Evolutionary conservation across 2,888 invertebrate species (phyloP).

Genomic region (Nephrotoma flavescens): DNA sequence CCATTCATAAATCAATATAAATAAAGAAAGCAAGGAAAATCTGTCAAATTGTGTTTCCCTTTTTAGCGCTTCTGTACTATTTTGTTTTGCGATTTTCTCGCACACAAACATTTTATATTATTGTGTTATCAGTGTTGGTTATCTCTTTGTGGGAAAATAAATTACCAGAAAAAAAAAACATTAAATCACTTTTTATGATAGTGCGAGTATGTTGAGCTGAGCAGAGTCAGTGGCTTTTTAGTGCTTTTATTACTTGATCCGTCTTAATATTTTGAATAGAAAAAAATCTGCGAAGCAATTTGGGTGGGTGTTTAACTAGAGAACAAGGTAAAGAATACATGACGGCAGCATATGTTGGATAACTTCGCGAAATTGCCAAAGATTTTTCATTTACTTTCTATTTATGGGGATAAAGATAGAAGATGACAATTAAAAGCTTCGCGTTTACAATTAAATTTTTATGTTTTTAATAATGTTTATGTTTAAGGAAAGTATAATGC

Average conservation of each 20-base stretch:
- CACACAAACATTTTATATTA: background rate
- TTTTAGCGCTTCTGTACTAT: background rate
- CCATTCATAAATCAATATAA: background rate
- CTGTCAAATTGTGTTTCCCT: background rate
- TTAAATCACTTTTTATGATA: background rate
- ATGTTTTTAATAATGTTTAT: background rate
- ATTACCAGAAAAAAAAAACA: background rate
- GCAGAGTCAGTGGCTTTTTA: background rate
- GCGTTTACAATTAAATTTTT: background rate
- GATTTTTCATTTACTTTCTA: background rate
- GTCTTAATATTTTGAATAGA: background rate
- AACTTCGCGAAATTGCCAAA: background rate
- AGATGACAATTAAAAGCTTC: background rate
- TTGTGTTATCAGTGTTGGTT: background rate
- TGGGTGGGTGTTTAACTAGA: background rate
- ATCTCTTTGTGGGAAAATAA: background rate
- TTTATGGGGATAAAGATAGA: background rate
- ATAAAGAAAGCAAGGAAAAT: background rate
- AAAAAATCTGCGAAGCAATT: background rate
- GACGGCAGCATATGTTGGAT: background rate
- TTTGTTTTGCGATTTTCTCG: background rate
- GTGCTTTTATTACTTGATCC: background rate
- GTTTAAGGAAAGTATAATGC: background rate
- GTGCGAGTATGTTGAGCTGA: background rate
- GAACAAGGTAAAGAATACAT: background rate